Evolutionary conservation across 92 coral and sea anemone genomes (phyloP), one percentile per base, ranked within the genome.

Genomic region (Meandrina meandrites): DNA sequence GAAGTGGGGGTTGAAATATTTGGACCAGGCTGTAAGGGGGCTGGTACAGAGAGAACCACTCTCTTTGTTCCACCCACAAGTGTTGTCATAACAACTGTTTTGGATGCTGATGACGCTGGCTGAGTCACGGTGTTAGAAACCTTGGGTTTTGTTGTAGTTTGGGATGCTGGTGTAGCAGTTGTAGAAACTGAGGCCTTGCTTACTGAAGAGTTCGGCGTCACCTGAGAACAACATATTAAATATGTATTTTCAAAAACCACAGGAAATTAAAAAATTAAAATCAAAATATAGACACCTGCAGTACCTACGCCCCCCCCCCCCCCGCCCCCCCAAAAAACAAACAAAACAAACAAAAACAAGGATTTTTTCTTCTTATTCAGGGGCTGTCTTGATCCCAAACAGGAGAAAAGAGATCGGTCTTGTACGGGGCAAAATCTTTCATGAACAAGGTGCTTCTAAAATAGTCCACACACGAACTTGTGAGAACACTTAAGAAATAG

Each of bases 81-180:
- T 80, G 98, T 93, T 84, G 98, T 91, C 94, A 93, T 87, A 87
- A 93, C 94, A 85, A 93, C 98, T 76, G 97, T 89, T 91, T 94
- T 94, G 67, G 93, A 80, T 18, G 91, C 58, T 50, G 94, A 78
- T 24, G 94, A 67, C 16, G 77, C 75, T 50, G 92, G 31, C 69
- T 72, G 79, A 7, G 89, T 31, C 53, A 71, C 56, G 24, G 80
- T 10, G 30, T 28, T 64, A 1, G 84, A 36, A n/a, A 48, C 79
- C 47, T 76, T 67, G 36, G 83, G 15, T 85, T 76, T 85, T 36
- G 67, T 42, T 7, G 34, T 35, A 73, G 78, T 40, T 18, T 73
- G 78, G 19, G 88, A 85, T 5, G 82, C 5, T n/a, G 31, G 64
- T 76, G 77, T 45, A n/a, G 76, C 18, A 12, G 77, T 17, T 57